Evolutionary conservation across 2,888 invertebrate species (phyloP), one percentile per base, ranked within the genome.

Genomic region (Neria commutata): DNA sequence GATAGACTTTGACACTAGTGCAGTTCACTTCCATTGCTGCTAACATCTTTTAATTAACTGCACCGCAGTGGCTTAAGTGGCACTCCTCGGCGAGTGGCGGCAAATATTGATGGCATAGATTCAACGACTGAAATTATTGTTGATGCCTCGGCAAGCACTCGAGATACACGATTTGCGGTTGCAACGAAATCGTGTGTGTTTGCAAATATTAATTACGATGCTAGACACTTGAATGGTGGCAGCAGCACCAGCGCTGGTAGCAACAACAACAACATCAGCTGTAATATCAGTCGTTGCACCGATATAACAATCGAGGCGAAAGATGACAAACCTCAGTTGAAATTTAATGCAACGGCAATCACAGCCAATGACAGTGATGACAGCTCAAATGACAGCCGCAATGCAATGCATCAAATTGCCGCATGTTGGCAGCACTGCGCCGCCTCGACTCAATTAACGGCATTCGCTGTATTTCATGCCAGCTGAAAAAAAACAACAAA

Each of bases 161-260:
- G 42, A 42, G 42, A 19, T 42, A 42, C 42, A 42, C 42, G 21
- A 42, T 14, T 17, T 17, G 21, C 42, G n/a, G 14, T 10, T 37
- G 37, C 8, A 37, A 42, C 21, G n/a, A n/a, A n/a, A n/a, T n/a
- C n/a, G 29, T 42, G 42, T 8, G n/a, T 42, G 21, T 42, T 42
- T 42, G 42, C 42, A 17, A 42, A 42, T 42, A 42, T 42, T 42
- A 42, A 42, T 42, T 42, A 42, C 37, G 6, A n/a, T n/a, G n/a
- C n/a, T n/a, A n/a, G n/a, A n/a, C n/a, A n/a, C n/a, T n/a, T n/a
- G n/a, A n/a, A n/a, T n/a, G n/a, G n/a, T n/a, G n/a, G n/a, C n/a
- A n/a, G n/a, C 37, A 37, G 37, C 6, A 4, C 37, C 10, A 37
- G 4, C 4, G 16, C 6, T 37, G 37, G n/a, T n/a, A 11, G n/a